phyloP scores from a whole-genome alignment of 1,140 invertebrate species.

The Cephus cinctus region DNA sequence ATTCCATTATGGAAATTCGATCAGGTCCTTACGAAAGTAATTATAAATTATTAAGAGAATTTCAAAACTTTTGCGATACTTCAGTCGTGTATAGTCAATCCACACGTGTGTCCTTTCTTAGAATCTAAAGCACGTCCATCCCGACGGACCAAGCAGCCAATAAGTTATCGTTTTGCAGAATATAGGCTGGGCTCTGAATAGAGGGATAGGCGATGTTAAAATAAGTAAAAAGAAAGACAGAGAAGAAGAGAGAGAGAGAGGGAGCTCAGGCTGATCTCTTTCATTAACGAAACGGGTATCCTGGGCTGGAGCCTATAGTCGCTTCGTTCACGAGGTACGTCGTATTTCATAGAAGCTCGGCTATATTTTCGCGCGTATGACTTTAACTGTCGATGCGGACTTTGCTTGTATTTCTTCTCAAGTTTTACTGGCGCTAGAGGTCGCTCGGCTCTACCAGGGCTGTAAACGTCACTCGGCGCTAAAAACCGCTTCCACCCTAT shows the following conservation, averaged over 20 bases:
- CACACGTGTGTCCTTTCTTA: no score
- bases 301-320: slow-evolving; percentile 17
- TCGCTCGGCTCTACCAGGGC: slow-evolving; percentile 34
- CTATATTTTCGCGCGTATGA: slow-evolving; percentile 49
- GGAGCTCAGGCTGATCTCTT: slow-evolving; percentile 12
- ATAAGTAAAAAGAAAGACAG: not conserved
- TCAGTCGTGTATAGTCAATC: no score
- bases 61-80: no score
- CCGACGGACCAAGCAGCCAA: no score
- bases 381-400: slow-evolving; percentile 48
- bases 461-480: slow-evolving; percentile 38
- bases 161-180: no score
- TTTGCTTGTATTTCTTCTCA: slow-evolving; percentile 46
- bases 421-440: slow-evolving; percentile 48
- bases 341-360: slow-evolving; percentile 44
- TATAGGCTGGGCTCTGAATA: no score
- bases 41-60: no score
- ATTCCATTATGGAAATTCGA: no score
- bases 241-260: no score
- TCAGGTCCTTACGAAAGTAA: no score
- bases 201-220: not conserved
- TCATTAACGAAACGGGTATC: slow-evolving; percentile 33
- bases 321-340: slow-evolving; percentile 26
- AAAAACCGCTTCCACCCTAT: no score
- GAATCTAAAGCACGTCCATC: no score